Evolutionary conservation across 1,140 invertebrate genomes (phyloP), one percentile per base, ranked within the genome.

Genomic region (Orius insidiosus): DNA sequence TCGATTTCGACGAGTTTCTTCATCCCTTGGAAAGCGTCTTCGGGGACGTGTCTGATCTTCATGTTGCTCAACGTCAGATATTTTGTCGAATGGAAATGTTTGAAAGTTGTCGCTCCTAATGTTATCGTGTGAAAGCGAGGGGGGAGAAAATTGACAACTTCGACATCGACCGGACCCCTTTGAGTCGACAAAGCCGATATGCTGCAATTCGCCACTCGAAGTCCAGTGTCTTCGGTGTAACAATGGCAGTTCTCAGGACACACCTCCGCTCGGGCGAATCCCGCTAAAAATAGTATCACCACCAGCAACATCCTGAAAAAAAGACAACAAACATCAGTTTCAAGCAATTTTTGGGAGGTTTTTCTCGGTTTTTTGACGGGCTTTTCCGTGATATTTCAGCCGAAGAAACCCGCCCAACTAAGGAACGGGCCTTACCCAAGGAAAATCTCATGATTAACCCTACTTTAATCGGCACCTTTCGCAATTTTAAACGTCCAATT

Each of bases 1-100:
- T 93, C 84, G 30, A 93, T 63, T 60, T 90, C 84, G 30, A 88
- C 83, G 35, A 92, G 67, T 47, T 87, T 79, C 37, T 69, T 69
- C 11, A 92, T 66, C 1, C 75, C 75, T 45, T 69, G 72, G 54
- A 92, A 80, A 0, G 84, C 80, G 46, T 74, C 70, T 16, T 71
- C 69, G 52, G 84, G 67, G 5, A 92, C 67, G 4, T 67, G 64
- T 48, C 72, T 64, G 5, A 92, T 70, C 45, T 72, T 71, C 58
- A 82, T 85, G 52, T 80, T 74, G 49, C 65, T 68, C 36, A 89
- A 55, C 32, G 50, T 50, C 9, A 57, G 35, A 24, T 48, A 53
- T 40, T 54, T 54, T 13, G 54, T 14, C 7, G 41, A 46, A 6
- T 45, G 32, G 38, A 55, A 53, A 4, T 37, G 11, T 11, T 32